Percentiles rank a stretch among this genome's conserved stretches.
phyloP scores from a whole-genome alignment of 2,113 vertebrate species.

The Rhombomys opimus region DNA sequence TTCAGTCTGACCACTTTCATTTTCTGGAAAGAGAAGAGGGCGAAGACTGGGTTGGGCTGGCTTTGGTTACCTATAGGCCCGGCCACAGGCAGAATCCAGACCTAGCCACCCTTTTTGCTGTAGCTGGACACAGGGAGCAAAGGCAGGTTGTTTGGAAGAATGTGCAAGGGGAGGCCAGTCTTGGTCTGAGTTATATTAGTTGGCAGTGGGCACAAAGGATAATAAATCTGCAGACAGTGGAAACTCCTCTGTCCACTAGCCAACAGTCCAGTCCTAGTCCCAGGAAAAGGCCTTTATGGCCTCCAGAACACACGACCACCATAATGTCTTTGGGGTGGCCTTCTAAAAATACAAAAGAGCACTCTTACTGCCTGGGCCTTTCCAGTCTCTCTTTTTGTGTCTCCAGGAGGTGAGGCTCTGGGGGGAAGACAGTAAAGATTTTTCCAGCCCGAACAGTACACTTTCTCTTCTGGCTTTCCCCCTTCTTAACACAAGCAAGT shows the following conservation, averaged over 20 bases:
- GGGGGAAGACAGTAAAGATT: not conserved
- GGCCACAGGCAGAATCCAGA: not conserved
- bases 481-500: not conserved
- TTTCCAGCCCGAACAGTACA: not conserved
- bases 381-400: too few relatives aligned
- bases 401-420: not conserved
- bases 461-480: not conserved
- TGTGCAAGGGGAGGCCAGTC: not conserved
- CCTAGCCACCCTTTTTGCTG: not conserved
- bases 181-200: not conserved
- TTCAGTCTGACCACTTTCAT: conserved; percentile 91
- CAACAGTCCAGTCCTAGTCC: not conserved
- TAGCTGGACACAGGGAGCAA: not conserved
- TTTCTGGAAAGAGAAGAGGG: conserved; percentile 86
- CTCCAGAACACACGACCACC: not conserved
- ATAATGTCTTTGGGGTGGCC: too few relatives aligned
- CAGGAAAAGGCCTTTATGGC: not conserved
- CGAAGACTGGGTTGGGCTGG: not conserved
- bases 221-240: not conserved
- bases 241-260: not conserved
- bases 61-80: not conserved
- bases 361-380: too few relatives aligned
- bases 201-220: not conserved
- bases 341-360: too few relatives aligned
- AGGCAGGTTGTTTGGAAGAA: not conserved